Base-by-base conservation (phyloP, 2,113 vertebrate species). In the Eleginops maclovinus region DNA sequence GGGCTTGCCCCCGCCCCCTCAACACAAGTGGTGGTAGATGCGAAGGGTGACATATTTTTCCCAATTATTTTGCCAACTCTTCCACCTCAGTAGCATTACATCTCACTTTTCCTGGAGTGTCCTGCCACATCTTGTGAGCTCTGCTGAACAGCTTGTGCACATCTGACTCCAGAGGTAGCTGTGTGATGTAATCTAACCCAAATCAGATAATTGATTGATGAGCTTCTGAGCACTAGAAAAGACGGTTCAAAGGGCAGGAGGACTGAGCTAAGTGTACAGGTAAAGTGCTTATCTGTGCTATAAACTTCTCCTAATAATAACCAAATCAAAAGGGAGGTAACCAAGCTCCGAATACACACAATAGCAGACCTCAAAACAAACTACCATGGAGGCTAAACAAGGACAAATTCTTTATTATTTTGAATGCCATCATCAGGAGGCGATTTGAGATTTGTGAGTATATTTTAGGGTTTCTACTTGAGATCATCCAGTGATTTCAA, bases 401-500 rank as follows among this genome's bases (percentile, higher is more conserved):
- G 16, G 24, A 44, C 0, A 21, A 40, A 8, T n/a, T 63, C 2
- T 72, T 66, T n/a, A 26, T 17, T 43, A 50, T 71, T 49, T 21
- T 43, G 53, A 22, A 17, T 31, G 7, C 26, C 43, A 16, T 2
- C 14, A 26, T 44, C 24, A 19, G 50, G 19, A 75, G 21, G 43
- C 26, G 43, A 26, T 66, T 75, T 59, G 65, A 72, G 50, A 71
- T 54, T 14, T 19, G 17, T 51, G 47, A 54, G 43, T 56, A 71
- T 77, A 83, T 81, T 77, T 81, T 60, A 69, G 79, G 72, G 58
- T 71, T 53, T 75, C 53, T 72, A 73, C 64, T 47, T 79, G 65
- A 87, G 80, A 72, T 85, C 64, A 87, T 69, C 62, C 55, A 61
- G 77, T 73, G 49, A 78, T 83, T 83, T 86, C 83, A 85, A 80